phyloP scores from a whole-genome alignment of 2,888 invertebrate genomes.

The Dioctria linearis region DNA sequence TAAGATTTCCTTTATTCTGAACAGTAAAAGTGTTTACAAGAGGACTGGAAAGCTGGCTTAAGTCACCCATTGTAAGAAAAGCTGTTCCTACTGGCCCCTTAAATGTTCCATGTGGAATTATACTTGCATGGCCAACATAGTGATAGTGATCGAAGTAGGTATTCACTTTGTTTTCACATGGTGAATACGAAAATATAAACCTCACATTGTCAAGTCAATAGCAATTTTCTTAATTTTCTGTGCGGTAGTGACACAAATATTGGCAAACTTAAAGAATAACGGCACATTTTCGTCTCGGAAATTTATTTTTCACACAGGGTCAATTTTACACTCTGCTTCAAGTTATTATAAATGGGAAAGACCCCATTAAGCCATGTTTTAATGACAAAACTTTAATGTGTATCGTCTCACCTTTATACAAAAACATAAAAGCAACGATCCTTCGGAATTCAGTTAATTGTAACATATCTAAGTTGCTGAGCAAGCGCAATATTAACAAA shows the following conservation, averaged over 20 bases:
- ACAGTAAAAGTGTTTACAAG: slow-evolving; percentile 72
- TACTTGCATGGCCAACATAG: slow-evolving; percentile 74
- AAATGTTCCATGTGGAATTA: slow-evolving; percentile 72
- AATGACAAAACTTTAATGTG: slow-evolving; percentile 2
- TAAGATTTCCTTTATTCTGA: slow-evolving; percentile 74
- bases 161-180: too few species aligned
- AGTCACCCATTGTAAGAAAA: slow-evolving; percentile 75
- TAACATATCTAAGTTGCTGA: slow-evolving; percentile 97
- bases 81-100: slow-evolving; percentile 75
- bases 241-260: too few species aligned
- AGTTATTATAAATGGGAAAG: slow-evolving; percentile 85
- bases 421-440: slow-evolving; percentile 98
- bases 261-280: too few species aligned
- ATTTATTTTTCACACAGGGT: too few species aligned
- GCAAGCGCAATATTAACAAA: slow-evolving; percentile 99
- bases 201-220: too few species aligned
- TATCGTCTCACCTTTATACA: slow-evolving; percentile 89
- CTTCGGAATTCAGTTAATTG: slow-evolving; percentile 98
- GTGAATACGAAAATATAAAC: too few species aligned
- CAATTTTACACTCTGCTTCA: slow-evolving; percentile 99
- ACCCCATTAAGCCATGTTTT: too few species aligned
- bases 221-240: too few species aligned
- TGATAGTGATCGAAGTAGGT: too few species aligned
- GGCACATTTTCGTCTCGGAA: too few species aligned
- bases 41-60: slow-evolving; percentile 70